Evolutionary conservation across 2,797 vertebrate genomes (phyloP).

Genomic region (Cossypha caffra): DNA sequence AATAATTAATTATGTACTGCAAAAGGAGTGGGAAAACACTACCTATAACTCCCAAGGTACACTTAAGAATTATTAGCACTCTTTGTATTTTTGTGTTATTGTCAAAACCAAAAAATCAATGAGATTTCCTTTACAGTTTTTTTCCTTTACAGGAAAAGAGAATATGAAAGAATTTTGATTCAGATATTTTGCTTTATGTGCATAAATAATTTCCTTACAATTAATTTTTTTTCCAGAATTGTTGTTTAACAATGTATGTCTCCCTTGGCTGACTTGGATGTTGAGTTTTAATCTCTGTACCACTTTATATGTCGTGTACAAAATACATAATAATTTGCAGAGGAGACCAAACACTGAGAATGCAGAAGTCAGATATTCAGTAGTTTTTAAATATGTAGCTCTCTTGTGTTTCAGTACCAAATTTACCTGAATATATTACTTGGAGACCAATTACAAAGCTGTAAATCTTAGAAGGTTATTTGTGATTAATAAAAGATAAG

Average conservation of each 20-base stretch:
- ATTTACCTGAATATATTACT: not conserved
- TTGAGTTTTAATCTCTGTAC: not conserved
- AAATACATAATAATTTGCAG: conserved; percentile 38
- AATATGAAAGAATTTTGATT: not conserved
- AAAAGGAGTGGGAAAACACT: not conserved
- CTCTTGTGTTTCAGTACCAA: conserved; percentile 35
- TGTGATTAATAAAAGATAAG: not conserved
- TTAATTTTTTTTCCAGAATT: not conserved
- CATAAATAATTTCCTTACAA: not conserved
- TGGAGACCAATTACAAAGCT: not conserved
- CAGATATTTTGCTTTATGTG: not conserved
- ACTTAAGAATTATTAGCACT: not conserved
- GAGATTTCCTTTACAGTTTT: not conserved
- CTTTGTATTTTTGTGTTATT: not conserved
- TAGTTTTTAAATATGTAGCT: conserved; percentile 9
- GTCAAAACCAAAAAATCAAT: not conserved
- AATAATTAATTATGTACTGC: not conserved
- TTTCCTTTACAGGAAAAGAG: not conserved
- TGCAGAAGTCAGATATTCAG: not conserved
- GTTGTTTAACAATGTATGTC: not conserved
- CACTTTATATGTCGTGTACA: not conserved
- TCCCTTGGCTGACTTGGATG: not conserved
- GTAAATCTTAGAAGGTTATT: not conserved
- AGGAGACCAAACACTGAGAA: conserved; percentile 15
- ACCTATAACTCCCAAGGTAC: not conserved